Evolutionary conservation across 2,797 vertebrate species (phyloP), one percentile per base, ranked within the genome.

Genomic region (Petrocephalus sullivani): DNA sequence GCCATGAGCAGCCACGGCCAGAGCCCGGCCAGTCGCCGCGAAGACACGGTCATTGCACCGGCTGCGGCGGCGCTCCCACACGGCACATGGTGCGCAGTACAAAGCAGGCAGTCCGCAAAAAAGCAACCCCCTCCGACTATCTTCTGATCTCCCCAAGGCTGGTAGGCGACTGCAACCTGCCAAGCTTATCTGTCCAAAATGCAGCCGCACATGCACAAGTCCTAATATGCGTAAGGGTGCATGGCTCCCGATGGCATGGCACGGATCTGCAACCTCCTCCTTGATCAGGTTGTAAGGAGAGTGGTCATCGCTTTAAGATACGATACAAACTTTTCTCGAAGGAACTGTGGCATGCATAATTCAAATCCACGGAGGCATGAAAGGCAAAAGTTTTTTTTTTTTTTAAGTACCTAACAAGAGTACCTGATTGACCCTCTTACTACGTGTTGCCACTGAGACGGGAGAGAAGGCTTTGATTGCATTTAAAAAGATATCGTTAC

Each of bases 1-100:
- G 97, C 97, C 97, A 97, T 96, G 93, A 99, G 96, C 96, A 99
- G 97, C 97, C 96, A 97, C 92, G 95, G 96, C 97, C 96, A 97
- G 94, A 96, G 96, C 96, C 97, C 96, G 96, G 96, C 96, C 97
- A 96, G 95, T 95, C 96, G 97, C 96, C 96, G 96, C 96, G 91
- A 96, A 94, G 95, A 95, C 95, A 97, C 96, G 94, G 94, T 98
- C 97, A 98, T 99, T 98, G 98, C 97, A 96, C 97, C 96, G 96
- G 96, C 96, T 97, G 98, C 91, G 95, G 97, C 94, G 95, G 97
- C 96, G 94, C 93, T 94, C 96, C 94, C 94, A 90, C 95, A 96
- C 96, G 96, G 96, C 95, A 95, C 98, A 99, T 99, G 94, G 95
- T 96, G 97, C 71, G 71, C 95, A 96, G 94, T 91, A 95, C 92